These are phyloP conservation scores for Todiramphus chloris DNA, from an alignment of 2,113 vertebrate species.

Conservation along the genomic window DNA sequence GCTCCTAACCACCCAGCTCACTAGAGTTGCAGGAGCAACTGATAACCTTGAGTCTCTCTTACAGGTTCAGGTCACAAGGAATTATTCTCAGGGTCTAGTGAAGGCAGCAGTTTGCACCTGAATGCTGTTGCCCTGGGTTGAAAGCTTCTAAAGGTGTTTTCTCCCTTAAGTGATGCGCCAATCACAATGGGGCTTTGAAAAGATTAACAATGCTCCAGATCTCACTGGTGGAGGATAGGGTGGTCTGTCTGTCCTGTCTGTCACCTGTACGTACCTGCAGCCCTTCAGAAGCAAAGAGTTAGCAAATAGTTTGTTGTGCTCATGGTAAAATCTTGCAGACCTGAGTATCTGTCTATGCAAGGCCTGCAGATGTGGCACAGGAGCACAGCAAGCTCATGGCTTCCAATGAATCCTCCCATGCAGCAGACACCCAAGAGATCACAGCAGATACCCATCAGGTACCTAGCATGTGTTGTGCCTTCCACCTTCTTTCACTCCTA, in stretches of 20 bases:
- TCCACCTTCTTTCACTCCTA: background rate
- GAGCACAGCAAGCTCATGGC: background rate
- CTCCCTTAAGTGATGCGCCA: background rate
- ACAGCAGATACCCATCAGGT: background rate
- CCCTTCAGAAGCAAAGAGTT: background rate
- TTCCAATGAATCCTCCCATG: background rate
- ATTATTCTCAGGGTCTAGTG: background rate
- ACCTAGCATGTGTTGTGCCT: background rate
- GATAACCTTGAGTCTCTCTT: background rate
- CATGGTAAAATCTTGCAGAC: background rate
- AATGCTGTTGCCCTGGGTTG: background rate
- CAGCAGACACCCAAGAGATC: background rate
- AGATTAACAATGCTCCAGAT: background rate
- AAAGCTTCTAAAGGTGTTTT: background rate
- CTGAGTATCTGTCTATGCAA: background rate
- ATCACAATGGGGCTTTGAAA: background rate
- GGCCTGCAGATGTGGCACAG: background rate
- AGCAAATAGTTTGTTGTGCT: background rate
- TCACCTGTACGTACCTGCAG: background rate
- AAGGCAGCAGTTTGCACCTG: background rate
- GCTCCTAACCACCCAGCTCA: background rate
- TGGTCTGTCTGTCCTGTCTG: background rate
- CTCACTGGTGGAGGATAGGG: background rate
- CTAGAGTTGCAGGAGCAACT: background rate
- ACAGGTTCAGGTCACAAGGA: background rate